Base-by-base conservation (phyloP, 2,113 vertebrate species). In the Psittacus erithacus region DNA sequence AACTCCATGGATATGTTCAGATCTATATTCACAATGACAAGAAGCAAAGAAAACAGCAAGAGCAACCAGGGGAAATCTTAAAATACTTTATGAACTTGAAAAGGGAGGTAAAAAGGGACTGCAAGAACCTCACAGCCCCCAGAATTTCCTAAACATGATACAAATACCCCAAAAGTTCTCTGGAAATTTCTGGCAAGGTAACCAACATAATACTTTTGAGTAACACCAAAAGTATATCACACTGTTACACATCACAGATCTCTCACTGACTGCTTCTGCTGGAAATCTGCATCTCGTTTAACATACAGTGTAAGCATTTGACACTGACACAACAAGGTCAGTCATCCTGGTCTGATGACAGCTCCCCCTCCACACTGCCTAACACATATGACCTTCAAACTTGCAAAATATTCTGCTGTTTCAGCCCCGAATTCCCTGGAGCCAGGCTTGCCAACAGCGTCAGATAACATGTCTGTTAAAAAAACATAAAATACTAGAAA, bases 71-170 rank as follows among this genome's bases (percentile, higher is more conserved):
- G 31, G 7, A 47, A 67, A 33, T 14, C 43, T 55, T 18, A 25
- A 67, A n/a, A 3, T 20, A 16, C 23, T 10, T 1, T 2, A 28
- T 13, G 50, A 53, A 43, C 33, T 41, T 0, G 0, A 8, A 29
- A 64, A 53, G 29, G 9, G 49, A 71, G 41, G 35, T 38, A 33
- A 70, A 49, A 41, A 64, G 25, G 33, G 35, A 68, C 1, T 35
- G 41, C 1, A 1, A 11, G 73, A 78, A 29, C 39, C 19, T 86
- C 50, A 7, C 16, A 43, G 35, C 18, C 38, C 52, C 28, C 38
- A 20, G n/a, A 29, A 67, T 7, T 22, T 59, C 63, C 75, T 20
- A 28, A 17, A 53, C 4, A 11, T 6, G 10, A 31, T 4, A 29
- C 0, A 0, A 7, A 31, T 47, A 38, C n/a, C 29, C 70, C 76